A percentile compares a stretch with the other conserved stretches of the same genome.
Conservation (phyloP, 2,797 vertebrate species). For the Nothura maculosa region DNA sequence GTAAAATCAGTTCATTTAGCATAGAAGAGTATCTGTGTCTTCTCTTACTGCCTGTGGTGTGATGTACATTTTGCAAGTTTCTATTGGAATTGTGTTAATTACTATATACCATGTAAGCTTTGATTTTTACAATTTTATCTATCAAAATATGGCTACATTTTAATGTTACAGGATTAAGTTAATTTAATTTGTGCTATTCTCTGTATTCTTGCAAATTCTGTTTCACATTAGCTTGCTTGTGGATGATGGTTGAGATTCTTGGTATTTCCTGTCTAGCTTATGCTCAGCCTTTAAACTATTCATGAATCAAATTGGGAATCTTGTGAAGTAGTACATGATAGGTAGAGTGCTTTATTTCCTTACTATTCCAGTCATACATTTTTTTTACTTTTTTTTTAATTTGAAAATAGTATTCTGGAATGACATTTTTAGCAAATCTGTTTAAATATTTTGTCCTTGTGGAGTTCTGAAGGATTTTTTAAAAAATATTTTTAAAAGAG, state of each 20-base stretch:
- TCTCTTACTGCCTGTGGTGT: not conserved
- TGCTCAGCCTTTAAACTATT: not conserved
- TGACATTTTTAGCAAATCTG: not conserved
- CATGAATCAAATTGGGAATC: not conserved
- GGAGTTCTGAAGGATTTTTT: not conserved
- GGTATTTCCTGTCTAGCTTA: slow-evolving; percentile 59
- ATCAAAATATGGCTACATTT: not conserved
- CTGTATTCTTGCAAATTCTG: slow-evolving; percentile 36
- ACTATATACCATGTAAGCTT: not conserved
- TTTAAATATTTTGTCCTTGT: not conserved
- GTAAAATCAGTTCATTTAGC: not conserved
- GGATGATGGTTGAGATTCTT: not conserved
- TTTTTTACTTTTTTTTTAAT: not conserved
- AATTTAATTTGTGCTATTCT: slow-evolving; percentile 23
- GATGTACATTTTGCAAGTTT: not conserved
- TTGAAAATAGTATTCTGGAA: not conserved
- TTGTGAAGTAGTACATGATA: not conserved
- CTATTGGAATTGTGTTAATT: not conserved
- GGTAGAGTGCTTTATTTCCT: not conserved
- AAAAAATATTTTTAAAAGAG: not conserved
- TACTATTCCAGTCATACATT: not conserved
- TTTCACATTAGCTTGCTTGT: slow-evolving; percentile 47
- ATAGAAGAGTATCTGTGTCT: not conserved
- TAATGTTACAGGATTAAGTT: not conserved
- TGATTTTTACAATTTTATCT: not conserved